Evolutionary conservation across 1,140 invertebrate species (phyloP).

Genomic region (Orchesella cincta): DNA sequence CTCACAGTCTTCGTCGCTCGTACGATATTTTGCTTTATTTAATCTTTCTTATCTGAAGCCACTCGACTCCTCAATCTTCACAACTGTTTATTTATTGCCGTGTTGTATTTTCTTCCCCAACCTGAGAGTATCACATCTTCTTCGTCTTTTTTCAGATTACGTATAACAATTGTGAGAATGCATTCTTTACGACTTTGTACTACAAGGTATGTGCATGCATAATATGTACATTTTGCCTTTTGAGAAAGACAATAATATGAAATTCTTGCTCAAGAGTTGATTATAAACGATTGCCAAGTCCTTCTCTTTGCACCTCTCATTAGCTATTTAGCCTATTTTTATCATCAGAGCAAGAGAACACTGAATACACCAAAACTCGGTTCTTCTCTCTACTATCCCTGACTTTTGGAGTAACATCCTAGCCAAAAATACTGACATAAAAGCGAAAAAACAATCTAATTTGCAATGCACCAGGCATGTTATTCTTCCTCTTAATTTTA

Average conservation of each 20-base stretch:
- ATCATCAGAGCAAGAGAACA: background rate
- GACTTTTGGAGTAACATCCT: too few species aligned
- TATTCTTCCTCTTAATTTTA: too few species aligned
- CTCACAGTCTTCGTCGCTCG: background rate
- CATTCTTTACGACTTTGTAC: too few species aligned
- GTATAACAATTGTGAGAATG: background rate
- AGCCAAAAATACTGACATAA: too few species aligned
- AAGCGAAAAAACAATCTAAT: too few species aligned
- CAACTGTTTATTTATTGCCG: constrained; percentile 27
- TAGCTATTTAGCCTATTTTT: constrained; percentile 25
- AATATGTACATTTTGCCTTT: too few species aligned
- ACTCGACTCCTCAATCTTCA: constrained; percentile 27
- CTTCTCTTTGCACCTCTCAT: constrained; percentile 21
- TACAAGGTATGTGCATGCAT: too few species aligned
- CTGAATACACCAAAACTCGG: background rate
- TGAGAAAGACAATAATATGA: constrained; percentile 11
- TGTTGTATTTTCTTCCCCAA: constrained; percentile 15
- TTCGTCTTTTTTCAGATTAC: constrained; percentile 11
- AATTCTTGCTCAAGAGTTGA: background rate
- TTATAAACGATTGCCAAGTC: constrained; percentile 20
- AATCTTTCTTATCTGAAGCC: constrained; percentile 5
- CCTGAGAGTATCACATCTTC: constrained; percentile 23
- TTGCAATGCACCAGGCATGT: too few species aligned
- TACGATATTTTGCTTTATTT: background rate
- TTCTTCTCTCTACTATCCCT: too few species aligned